Base-by-base conservation (phyloP, 2,797 vertebrate species). In the Lerista edwardsae region DNA sequence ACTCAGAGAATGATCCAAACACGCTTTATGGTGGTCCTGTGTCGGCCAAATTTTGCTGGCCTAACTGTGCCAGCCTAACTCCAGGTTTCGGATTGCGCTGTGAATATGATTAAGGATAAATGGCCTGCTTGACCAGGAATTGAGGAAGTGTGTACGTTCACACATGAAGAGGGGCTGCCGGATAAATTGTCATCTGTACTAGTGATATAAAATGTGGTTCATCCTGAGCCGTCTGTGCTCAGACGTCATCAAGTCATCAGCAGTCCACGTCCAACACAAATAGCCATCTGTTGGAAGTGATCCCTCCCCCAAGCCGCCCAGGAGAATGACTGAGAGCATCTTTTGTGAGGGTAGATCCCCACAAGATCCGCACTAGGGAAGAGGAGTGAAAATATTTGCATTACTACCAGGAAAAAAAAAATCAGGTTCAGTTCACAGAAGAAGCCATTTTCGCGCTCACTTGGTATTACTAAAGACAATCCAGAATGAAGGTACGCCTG, bases 391-490 rank as follows among this genome's bases (percentile, higher is more conserved):
- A 64, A 86, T 83, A 81, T 67, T 62, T 36, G n/a, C 67, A 34
- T 75, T 59, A 61, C 69, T 77, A 29, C 59, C 21, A 34, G 76
- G 76, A 27, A 14, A 19, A 3, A 67, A 34, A 84, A 80, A 76
- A 51, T 61, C 39, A 51, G 62, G 39, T 55, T 31, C 27, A 76
- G 7, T 71, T 76, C n/a, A n/a, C 23, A 69, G 64, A 69, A 61
- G 34, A 69, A 81, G 71, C 57, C 8, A 39, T 68, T 69, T 71
- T 69, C 47, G 41, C 79, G 12, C 62, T 76, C 39, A n/a, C 21
- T 76, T 55, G 65, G 36, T 76, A 77, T 71, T 81, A 71, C 21
- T 74, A 69, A 83, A 82, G 31, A 25, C 85, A 51, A 87, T 27
- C 83, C 73, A 83, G 31, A 68, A 11, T 7, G 67, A 4, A 11